phyloP scores from a whole-genome alignment of 2,113 vertebrate genomes.

The Hemicordylus capensis region DNA sequence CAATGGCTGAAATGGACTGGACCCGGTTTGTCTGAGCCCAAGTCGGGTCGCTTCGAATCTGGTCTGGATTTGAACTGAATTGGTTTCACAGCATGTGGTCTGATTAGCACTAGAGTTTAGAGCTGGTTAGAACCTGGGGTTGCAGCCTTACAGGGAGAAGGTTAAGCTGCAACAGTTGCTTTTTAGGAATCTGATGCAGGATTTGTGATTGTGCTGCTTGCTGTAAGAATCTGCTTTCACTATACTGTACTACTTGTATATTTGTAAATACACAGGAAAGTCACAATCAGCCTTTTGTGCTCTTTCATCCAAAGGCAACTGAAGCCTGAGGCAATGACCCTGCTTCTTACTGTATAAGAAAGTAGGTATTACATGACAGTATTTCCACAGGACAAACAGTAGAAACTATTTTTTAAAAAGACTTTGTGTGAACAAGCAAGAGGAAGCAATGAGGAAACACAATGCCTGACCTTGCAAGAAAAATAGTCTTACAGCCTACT shows the following conservation, averaged over 20 bases:
- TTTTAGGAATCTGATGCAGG: not conserved
- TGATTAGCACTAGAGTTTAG: not conserved
- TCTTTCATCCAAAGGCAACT: not conserved
- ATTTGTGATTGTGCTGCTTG: not conserved
- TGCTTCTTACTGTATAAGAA: not conserved
- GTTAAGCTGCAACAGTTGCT: too few species aligned
- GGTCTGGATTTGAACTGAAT: too few species aligned
- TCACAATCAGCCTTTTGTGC: not conserved
- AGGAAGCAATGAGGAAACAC: not conserved
- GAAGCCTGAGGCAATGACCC: too few species aligned
- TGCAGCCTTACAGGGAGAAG: not conserved
- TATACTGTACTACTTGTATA: not conserved
- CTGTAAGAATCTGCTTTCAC: not conserved
- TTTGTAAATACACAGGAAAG: not conserved
- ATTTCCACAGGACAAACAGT: not conserved
- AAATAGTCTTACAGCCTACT: not conserved
- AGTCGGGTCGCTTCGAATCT: too few species aligned
- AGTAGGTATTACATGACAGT: not conserved
- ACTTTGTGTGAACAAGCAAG: not conserved
- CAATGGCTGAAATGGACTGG: too few species aligned
- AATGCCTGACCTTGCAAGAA: not conserved
- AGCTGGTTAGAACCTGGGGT: not conserved
- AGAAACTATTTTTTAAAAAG: too few species aligned
- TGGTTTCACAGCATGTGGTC: not conserved
- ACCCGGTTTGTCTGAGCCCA: too few species aligned